Conservation (phyloP, 2,888 invertebrate species). For the Mycalesis mineus region DNA sequence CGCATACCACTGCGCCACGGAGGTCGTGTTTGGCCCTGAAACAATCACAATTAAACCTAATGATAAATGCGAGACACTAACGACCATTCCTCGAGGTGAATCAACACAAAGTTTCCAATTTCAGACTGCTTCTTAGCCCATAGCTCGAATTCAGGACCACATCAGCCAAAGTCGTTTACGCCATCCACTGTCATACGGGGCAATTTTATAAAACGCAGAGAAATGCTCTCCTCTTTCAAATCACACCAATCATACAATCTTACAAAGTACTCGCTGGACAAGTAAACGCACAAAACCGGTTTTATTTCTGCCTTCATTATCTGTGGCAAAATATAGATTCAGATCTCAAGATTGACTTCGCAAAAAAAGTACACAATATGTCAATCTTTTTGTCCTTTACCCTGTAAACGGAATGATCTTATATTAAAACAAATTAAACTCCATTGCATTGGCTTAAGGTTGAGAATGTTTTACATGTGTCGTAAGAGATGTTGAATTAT, state of each 20-base stretch:
- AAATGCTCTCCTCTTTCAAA: no score
- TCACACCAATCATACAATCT: neutral
- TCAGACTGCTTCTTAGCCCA: no score
- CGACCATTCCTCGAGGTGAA: no score
- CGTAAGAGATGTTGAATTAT: constrained; percentile 35
- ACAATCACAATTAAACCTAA: no score
- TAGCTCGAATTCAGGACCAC: no score
- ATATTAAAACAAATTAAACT: constrained; percentile 1
- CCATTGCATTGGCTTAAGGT: neutral
- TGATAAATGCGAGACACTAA: no score
- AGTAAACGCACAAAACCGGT: neutral
- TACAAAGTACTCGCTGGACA: neutral
- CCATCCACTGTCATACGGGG: no score
- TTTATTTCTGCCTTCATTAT: constrained; percentile 41
- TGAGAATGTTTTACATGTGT: constrained; percentile 8
- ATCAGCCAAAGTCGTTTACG: no score
- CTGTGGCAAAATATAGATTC: constrained; percentile 47
- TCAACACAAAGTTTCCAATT: no score
- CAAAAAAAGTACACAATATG: constrained; percentile 50
- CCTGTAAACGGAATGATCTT: constrained; percentile 18
- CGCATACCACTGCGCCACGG: no score
- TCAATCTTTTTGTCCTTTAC: constrained; percentile 53
- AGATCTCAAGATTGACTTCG: constrained; percentile 45
- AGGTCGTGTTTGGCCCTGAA: no score
- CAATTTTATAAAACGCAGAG: no score